Conservation (phyloP, 2,888 invertebrate genomes). For the Tanypteryx hageni region DNA sequence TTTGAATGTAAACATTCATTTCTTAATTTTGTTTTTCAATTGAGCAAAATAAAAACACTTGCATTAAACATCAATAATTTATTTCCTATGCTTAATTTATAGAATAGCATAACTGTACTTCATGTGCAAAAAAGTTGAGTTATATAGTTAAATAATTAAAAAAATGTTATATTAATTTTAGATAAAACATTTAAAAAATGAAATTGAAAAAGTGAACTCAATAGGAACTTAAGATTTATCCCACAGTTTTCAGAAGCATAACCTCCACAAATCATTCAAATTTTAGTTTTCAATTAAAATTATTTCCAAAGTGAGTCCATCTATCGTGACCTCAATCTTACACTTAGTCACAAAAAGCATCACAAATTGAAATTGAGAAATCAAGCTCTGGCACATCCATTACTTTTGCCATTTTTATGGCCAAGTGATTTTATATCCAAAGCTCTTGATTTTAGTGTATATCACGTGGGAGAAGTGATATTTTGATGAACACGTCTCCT, state of each 20-base stretch:
- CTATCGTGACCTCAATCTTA: constrained; percentile 30
- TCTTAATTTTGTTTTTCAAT: not conserved
- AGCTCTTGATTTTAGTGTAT: not conserved
- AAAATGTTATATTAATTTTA: constrained; percentile 42
- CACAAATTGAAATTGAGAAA: constrained; percentile 34
- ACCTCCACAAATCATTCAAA: constrained; percentile 44
- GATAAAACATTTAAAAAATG: constrained; percentile 10
- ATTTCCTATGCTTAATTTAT: constrained; percentile 42
- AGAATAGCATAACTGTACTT: constrained; percentile 6
- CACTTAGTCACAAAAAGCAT: constrained; percentile 38
- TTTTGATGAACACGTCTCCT: constrained; percentile 39
- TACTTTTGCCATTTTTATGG: not conserved
- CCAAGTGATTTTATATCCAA: not conserved
- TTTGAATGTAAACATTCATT: no score
- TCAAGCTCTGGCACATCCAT: not conserved
- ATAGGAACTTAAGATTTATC: constrained; percentile 57
- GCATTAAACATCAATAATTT: constrained; percentile 43
- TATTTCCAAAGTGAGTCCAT: constrained; percentile 42
- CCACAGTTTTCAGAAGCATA: constrained; percentile 59
- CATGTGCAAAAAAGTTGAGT: constrained; percentile 5
- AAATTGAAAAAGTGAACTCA: constrained; percentile 38
- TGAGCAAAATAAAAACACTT: not conserved
- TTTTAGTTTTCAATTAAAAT: constrained; percentile 47
- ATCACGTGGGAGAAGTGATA: constrained; percentile 31
- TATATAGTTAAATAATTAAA: constrained; percentile 38